Percentiles rank a stretch among this genome's conserved stretches.
phyloP scores from a whole-genome alignment of 2,888 invertebrate genomes.

The Tetragonisca angustula region DNA sequence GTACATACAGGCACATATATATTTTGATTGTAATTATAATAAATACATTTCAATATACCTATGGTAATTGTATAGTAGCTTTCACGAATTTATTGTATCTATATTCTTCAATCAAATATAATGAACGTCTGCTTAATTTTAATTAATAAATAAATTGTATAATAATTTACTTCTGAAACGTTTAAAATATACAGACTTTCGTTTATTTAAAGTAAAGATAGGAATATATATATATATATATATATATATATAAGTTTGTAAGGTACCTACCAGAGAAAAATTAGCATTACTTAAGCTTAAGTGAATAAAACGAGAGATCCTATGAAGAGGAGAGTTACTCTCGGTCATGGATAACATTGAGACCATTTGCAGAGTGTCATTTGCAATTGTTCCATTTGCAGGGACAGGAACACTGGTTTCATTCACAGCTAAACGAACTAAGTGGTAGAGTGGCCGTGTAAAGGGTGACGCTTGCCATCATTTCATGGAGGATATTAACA shows the following conservation, averaged over 20 bases:
- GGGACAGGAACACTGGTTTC: constrained; percentile 30
- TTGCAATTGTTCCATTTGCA: constrained; percentile 40
- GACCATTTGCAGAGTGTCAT: constrained; percentile 15
- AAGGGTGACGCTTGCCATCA: constrained; percentile 1
- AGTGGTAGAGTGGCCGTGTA: constrained; percentile 1
- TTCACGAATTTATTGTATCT: too few species aligned
- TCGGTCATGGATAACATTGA: constrained; percentile 22
- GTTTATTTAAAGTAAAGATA: neutral
- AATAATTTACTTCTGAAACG: too few species aligned
- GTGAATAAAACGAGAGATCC: constrained; percentile 16
- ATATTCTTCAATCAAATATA: too few species aligned
- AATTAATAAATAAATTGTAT: too few species aligned
- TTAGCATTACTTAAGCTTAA: constrained; percentile 13
- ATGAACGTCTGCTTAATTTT: too few species aligned
- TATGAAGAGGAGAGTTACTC: constrained; percentile 8
- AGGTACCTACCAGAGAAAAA: constrained; percentile 1
- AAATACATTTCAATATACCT: too few species aligned
- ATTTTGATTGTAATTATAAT: too few species aligned
- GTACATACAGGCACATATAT: too few species aligned
- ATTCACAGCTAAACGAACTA: constrained; percentile 38
- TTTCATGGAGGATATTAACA: neutral
- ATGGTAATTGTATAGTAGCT: too few species aligned
- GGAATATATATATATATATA: too few species aligned
- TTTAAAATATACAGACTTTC: neutral
- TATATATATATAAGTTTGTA: neutral